Base-by-base conservation (phyloP, 2,797 vertebrate genomes). In the Myotis planiceps region DNA sequence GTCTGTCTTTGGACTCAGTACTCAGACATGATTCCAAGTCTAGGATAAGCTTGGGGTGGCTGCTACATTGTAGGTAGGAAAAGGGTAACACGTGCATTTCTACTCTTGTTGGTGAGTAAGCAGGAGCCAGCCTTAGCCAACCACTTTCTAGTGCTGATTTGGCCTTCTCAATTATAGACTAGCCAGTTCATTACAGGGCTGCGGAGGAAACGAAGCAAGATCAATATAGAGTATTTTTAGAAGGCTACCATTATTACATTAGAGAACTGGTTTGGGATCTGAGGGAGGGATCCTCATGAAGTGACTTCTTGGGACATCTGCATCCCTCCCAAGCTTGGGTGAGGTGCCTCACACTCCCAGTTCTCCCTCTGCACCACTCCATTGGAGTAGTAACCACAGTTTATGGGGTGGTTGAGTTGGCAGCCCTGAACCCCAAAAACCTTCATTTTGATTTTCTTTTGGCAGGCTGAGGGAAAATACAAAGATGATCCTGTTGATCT, bases 401-500 rank as follows among this genome's bases (percentile, higher is more conserved):
- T 82, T 97, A 63, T 95, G 90, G 95, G 94, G 49, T 96, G 92
- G 82, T 96, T 92, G 88, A 96, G 18, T 55, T 94, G 83, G 75
- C 9, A 87, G 8, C 42, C 90, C 34, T 78, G 71, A 85, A 88
- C 93, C 85, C 79, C 88, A 53, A 88, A 92, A 96, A 88, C 42
- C 78, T 98, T 93, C 97, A 32, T 96, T 97, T 63, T 96, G 4
- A 75, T 87, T 91, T 98, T 98, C 93, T 98, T 96, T 98, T 95
- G 97, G 47, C 99, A 99, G 99, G 99, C 98, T 19, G 99, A 99
- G 81, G 99, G 99, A 97, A 99, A 99, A 98, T 98, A 98, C 69
- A 99, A 99, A 97, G 99, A 99, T 23, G 99, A 99, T 96, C 98
- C 99, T 75, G 98, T 99, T 98, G 99, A 99, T 98, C 99, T 99